Base-by-base conservation (phyloP, 2,113 vertebrate species). In the Phaetusa simplex region DNA sequence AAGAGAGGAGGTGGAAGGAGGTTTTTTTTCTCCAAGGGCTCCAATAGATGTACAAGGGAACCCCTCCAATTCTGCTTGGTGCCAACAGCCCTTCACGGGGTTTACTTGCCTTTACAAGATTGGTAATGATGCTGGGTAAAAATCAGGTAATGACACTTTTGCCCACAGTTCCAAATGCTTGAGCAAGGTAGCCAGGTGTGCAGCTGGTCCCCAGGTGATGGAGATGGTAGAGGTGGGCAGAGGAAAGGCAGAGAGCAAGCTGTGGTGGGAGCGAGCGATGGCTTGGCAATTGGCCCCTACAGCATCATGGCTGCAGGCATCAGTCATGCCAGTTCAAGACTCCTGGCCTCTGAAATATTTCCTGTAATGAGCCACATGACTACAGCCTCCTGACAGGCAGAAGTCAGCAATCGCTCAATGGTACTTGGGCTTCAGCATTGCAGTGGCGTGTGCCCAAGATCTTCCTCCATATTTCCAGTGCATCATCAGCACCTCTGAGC, bases 311-410 rank as follows among this genome's bases (percentile, higher is more conserved):
- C 59, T 72, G 45, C 29, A 42, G n/a, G 53, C 52, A 56, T 49
- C 0, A 2, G 27, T 12, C 11, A 12, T 11, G 29, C 38, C 61
- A 55, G 40, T 22, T 53, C 26, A 19, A 29, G 40, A 21, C 21
- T 69, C 47, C 21, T 3, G 1, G 8, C 18, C 69, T 70, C 64
- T 8, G 56, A 43, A 62, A 76, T 23, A 3, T 21, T 55, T 42
- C 30, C 47, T 69, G 24, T 1, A 2, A 49, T 2, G 38, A 67
- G 20, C 6, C 30, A 20, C 3, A 1, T 0, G 1, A 53, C 32
- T 43, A n/a, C 69, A 49, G 67, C 3, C 36, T 72, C 58, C 58
- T 42, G 65, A 29, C 16, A 43, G 49, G 36, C 3, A 1, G 62
- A 49, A 73, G 49, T 23, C 52, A 66, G 10, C 24, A 34, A 15